phyloP scores from a whole-genome alignment of 1,140 invertebrate genomes.

The Lucilia cuprina region DNA sequence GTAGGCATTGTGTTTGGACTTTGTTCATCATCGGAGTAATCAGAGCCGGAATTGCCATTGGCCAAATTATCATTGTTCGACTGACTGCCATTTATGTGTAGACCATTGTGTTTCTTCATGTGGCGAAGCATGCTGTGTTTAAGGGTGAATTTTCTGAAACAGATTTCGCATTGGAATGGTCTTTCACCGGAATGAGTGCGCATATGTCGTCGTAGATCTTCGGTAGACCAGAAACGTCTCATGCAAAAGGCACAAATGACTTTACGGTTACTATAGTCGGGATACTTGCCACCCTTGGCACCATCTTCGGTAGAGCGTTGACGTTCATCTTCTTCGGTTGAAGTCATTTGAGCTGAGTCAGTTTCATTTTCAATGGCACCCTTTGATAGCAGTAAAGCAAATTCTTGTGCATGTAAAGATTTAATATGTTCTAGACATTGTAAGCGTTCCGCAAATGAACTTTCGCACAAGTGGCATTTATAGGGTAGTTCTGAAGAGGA shows the following conservation, averaged over 20 bases:
- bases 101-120: constrained; percentile 79
- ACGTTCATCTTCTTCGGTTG: constrained; percentile 66
- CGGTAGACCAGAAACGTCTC: constrained; percentile 91
- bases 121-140: constrained; percentile 93
- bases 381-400: constrained; percentile 78
- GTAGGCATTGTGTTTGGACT: constrained; percentile 42
- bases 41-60: constrained; percentile 61
- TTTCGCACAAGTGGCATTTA: constrained; percentile 92
- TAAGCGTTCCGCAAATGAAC: constrained; percentile 78
- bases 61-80: constrained; percentile 38
- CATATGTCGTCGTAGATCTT: constrained; percentile 92
- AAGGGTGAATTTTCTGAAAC: constrained; percentile 83
- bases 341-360: constrained; percentile 43
- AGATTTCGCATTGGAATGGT: constrained; percentile 76
- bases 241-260: constrained; percentile 92
- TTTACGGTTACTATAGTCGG: constrained; percentile 88
- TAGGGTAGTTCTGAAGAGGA: constrained; percentile 75
- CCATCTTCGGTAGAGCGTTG: constrained; percentile 53
- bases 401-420: constrained; percentile 74
- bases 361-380: constrained; percentile 75
- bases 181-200: constrained; percentile 85
- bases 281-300: constrained; percentile 71
- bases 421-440: constrained; percentile 84
- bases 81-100: constrained; percentile 44
- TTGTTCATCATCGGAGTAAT: constrained; percentile 64